Conservation (phyloP, 2,888 invertebrate genomes). For the Platerodrilus igneus region DNA sequence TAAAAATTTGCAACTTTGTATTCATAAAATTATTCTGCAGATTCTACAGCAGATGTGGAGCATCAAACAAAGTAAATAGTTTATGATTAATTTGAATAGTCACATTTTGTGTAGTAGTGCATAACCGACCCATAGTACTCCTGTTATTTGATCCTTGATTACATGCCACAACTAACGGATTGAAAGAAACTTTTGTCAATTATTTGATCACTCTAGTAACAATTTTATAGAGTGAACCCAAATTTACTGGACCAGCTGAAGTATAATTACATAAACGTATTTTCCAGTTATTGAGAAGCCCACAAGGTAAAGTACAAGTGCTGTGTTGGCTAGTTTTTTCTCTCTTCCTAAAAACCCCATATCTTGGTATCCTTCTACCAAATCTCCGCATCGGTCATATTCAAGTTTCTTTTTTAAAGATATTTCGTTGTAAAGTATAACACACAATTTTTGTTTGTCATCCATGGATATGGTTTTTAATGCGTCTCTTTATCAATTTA, state of each 20-base stretch:
- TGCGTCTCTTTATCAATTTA: slow-evolving; percentile 24
- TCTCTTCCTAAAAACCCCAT: slow-evolving; percentile 18
- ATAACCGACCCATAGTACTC: slow-evolving; percentile 11
- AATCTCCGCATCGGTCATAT: slow-evolving; percentile 13
- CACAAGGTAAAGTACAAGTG: slow-evolving; percentile 21
- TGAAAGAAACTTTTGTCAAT: slow-evolving; percentile 15
- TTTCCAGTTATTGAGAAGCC: slow-evolving; percentile 26
- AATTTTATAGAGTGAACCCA: slow-evolving; percentile 13
- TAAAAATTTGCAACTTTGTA: slow-evolving; percentile 6
- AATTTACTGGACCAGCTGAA: slow-evolving; percentile 18
- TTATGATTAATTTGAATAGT: slow-evolving; percentile 12
- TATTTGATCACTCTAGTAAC: slow-evolving; percentile 11
- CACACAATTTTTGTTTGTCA: slow-evolving; percentile 20
- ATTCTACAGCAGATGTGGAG: slow-evolving; percentile 25
- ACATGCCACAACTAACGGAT: slow-evolving; percentile 19
- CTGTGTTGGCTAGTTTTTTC: slow-evolving; percentile 16
- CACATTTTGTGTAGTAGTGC: slow-evolving; percentile 13
- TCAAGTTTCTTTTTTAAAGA: slow-evolving; percentile 22
- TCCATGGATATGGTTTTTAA: slow-evolving; percentile 29
- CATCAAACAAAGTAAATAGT: slow-evolving; percentile 21
- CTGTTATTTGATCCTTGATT: slow-evolving; percentile 27
- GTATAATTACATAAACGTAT: slow-evolving; percentile 21
- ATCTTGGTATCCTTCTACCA: slow-evolving; percentile 21
- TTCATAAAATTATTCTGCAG: slow-evolving; percentile 17
- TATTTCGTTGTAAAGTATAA: slow-evolving; percentile 28